Percentiles rank a stretch among this genome's conserved stretches.
Conservation (phyloP, 2,797 vertebrate genomes). For the Mallotus villosus region DNA sequence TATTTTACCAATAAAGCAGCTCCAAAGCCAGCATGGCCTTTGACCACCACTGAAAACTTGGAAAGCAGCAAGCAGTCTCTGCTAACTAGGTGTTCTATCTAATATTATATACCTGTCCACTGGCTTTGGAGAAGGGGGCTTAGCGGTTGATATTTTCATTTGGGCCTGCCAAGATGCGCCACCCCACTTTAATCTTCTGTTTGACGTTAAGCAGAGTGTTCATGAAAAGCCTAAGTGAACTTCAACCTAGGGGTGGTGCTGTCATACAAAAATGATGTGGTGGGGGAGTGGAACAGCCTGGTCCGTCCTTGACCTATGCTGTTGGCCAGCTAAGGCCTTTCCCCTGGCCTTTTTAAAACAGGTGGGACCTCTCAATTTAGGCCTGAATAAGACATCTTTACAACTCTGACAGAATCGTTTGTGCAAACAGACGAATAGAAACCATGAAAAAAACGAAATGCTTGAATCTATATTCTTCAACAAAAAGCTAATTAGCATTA, state of each 20-base stretch:
- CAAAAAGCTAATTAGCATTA: constrained; percentile 1
- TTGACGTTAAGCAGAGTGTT: constrained; percentile 85
- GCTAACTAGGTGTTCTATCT: constrained; percentile 82
- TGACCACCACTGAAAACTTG: constrained; percentile 68
- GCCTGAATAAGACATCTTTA: constrained; percentile 52
- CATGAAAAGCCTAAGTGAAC: constrained; percentile 88
- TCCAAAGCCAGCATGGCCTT: constrained; percentile 68
- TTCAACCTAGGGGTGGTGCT: constrained; percentile 81
- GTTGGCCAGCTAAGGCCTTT: constrained; percentile 76
- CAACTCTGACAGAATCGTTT: constrained; percentile 58
- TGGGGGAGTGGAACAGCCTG: constrained; percentile 65
- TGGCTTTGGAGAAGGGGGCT: constrained; percentile 79
- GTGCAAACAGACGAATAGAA: constrained; percentile 39
- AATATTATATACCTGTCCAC: constrained; percentile 85
- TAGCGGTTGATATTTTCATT: constrained; percentile 91
- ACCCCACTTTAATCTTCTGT: constrained; percentile 88
- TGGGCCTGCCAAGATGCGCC: constrained; percentile 83
- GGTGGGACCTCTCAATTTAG: constrained; percentile 71
- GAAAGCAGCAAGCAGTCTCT: constrained; percentile 70
- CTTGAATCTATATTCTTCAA: not conserved
- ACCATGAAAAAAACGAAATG: not conserved
- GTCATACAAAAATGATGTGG: constrained; percentile 79
- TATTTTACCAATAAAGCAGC: constrained; percentile 77
- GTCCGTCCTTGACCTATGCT: constrained; percentile 78
- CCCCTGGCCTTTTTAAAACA: constrained; percentile 75